Evolutionary conservation across 2,888 invertebrate species (phyloP).

Genomic region (Geotrupes spiniger): DNA sequence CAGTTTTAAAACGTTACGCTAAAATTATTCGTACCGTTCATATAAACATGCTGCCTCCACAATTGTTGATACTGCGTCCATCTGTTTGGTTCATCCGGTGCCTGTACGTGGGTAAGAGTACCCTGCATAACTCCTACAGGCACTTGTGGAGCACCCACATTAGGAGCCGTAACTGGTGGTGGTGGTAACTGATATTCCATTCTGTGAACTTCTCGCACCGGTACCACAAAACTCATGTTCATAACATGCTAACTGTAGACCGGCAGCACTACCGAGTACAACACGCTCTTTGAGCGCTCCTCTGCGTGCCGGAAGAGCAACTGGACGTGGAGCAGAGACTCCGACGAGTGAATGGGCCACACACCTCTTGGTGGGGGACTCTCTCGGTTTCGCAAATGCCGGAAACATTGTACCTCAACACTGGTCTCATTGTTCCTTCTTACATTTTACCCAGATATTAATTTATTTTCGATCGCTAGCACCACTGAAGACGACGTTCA

Average conservation of each 20-base stretch:
- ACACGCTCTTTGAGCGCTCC: conserved; percentile 34
- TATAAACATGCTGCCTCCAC: conserved; percentile 77
- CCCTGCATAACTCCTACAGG: conserved; percentile 65
- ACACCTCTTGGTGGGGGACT: conserved; percentile 36
- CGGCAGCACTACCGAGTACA: conserved; percentile 33
- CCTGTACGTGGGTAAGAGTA: conserved; percentile 62
- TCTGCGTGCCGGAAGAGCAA: conserved; percentile 46
- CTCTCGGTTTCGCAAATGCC: conserved; percentile 49
- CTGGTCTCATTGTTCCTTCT: conserved; percentile 10
- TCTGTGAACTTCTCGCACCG: conserved; percentile 44
- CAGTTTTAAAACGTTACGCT: too few species aligned
- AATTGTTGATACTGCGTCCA: conserved; percentile 77
- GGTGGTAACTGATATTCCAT: conserved; percentile 57
- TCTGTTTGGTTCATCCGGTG: conserved; percentile 56
- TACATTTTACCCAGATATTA: too few species aligned
- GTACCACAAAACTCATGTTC: conserved; percentile 51
- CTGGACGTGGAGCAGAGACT: conserved; percentile 40
- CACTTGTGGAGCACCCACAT: conserved; percentile 52
- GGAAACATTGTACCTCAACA: conserved; percentile 34
- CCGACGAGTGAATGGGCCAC: conserved; percentile 42
- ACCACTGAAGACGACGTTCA: too few species aligned
- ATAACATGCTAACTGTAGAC: conserved; percentile 47
- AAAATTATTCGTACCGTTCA: conserved; percentile 66
- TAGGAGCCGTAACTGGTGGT: conserved; percentile 47
- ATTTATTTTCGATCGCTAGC: too few species aligned